Base-by-base conservation (phyloP, 2,113 vertebrate species). In the Paralichthys olivaceus region DNA sequence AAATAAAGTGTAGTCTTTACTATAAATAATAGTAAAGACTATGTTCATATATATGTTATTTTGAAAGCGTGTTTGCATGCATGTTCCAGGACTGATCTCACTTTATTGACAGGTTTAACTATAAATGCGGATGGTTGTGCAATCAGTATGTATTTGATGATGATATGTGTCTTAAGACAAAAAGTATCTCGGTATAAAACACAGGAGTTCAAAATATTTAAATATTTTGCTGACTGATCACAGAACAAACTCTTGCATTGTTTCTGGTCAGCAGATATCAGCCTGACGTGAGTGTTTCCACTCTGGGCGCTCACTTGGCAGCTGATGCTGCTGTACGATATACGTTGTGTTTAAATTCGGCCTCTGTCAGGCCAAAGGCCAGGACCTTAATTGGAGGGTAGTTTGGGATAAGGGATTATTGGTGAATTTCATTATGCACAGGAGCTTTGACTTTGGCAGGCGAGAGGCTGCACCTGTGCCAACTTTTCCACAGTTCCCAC, bases 381-480 rank as follows among this genome's bases (percentile, higher is more conserved):
- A 9, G 53, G 59, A 26, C 68, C 59, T 74, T 83, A 84, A 90
- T 80, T 77, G 79, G 79, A 59, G 64, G 75, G 66, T 65, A 72
- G 64, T 69, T 82, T 86, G 72, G 68, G 73, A 64, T 54, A 47
- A 75, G 75, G 84, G 87, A 90, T 87, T 86, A 90, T 64, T 69
- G 60, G 80, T 49, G 64, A 79, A 82, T 84, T 81, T 84, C 80
- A 86, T 85, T 73, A 78, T 26, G 32, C 40, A 17, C 17, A 65
- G 80, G 66, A 83, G 84, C 69, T 85, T 79, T 85, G 84, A 53
- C 79, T 74, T 85, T 90, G 84, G 84, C 86, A 80, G 72, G 63
- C 68, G 28, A 13, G 43, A 12, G n/a, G 4, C 12, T 32, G 34
- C 51, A 80, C 72, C 72, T 72, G 55, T 84, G 90, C 90, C 87